Evolutionary conservation across 1,140 invertebrate genomes (phyloP), one percentile per base, ranked within the genome.

Genomic region (Oscheius sp.): DNA sequence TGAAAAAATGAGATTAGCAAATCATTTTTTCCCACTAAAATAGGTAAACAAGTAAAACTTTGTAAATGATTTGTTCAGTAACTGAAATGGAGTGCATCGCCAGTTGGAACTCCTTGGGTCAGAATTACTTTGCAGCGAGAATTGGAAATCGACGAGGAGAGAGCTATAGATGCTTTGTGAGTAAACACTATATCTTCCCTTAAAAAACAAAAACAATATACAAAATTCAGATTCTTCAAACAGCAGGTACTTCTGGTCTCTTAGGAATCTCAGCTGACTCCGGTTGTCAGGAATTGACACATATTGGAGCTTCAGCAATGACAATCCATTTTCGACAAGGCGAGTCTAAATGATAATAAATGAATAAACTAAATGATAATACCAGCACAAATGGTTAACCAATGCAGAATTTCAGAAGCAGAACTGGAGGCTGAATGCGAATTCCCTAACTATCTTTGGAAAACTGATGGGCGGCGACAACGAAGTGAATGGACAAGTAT

Each of bases 71-170:
- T n/a, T 68, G 34, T n/a, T 31, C 67, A 26, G 55, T 68, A 15
- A 59, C 49, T 32, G 49, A 68, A 42, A 68, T 68, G 67, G 67
- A 68, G 18, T 68, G 67, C 32, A 68, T 68, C n/a, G 67, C 49
- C 1, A 28, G 23, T 7, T 68, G 67, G 67, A 49, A 38, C 10
- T 45, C 67, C 2, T 46, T 59, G 23, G 67, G 67, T n/a, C 3
- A 36, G 20, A 10, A 32, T 38, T 68, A 68, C 26, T 68, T 68
- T 34, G 67, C 67, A 1, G 67, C 67, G 1, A 59, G 67, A 23
- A 32, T 68, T 59, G 67, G 67, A 3, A 58, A 68, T 26, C 58
- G 45, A 26, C 49, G 49, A 4, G 67, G 67, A 28, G 67, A 68
- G 35, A 49, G 55, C 32, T 68, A 68, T 49, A 23, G 67, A 42